phyloP scores from a whole-genome alignment of 1,140 invertebrate species.

The Sycobia sp. region DNA sequence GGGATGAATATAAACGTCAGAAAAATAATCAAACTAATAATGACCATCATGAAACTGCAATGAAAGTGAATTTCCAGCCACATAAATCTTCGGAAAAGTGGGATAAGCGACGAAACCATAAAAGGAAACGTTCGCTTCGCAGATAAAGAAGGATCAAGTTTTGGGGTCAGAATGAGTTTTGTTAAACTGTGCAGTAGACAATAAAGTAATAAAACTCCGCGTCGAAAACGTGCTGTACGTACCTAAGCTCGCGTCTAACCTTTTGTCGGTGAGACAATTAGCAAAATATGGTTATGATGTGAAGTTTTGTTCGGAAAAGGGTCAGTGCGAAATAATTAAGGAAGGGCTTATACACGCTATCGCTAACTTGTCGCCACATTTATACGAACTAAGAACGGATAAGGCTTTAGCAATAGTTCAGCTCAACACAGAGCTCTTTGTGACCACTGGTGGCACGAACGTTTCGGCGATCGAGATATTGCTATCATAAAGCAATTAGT shows the following conservation, averaged over 20 bases:
- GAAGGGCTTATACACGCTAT: neutral
- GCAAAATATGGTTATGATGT: conserved; percentile 44
- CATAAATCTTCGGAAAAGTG: neutral
- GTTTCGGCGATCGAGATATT: conserved; percentile 19
- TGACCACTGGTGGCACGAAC: conserved; percentile 27
- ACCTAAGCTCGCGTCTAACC: conserved; percentile 41
- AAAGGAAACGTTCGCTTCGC: conserved; percentile 10
- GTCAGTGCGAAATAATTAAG: conserved; percentile 5
- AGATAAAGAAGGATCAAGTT: neutral
- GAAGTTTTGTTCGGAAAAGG: conserved; percentile 35
- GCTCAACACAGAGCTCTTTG: conserved; percentile 15
- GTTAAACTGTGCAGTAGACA: conserved; percentile 1
- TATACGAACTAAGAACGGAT: conserved; percentile 11
- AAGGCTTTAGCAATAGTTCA: neutral
- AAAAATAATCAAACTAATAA: neutral
- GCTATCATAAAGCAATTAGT: conserved; percentile 15
- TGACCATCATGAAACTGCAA: neutral
- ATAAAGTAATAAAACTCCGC: conserved; percentile 9
- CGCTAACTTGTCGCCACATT: neutral
- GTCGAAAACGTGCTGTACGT: conserved; percentile 45
- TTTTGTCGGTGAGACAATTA: conserved; percentile 46
- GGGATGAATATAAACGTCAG: neutral
- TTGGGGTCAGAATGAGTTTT: neutral
- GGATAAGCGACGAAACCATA: neutral
- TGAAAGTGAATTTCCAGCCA: neutral